Conservation (phyloP, 2,797 vertebrate species). For the Squalus acanthias region DNA sequence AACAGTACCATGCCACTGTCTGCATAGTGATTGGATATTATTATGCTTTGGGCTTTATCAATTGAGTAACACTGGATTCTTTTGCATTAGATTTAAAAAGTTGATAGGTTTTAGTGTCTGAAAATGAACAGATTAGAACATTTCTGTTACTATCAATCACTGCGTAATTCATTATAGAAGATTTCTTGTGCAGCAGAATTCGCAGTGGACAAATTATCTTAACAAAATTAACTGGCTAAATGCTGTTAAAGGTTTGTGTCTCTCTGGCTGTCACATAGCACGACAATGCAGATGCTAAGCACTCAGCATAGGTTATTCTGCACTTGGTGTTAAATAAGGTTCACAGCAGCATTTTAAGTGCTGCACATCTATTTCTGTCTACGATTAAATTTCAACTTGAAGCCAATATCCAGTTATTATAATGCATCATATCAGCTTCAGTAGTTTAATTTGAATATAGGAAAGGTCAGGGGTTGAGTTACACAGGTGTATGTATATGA, state of each 20-base stretch:
- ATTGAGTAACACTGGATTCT: neutral
- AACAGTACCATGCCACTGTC: neutral
- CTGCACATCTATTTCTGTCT: neutral
- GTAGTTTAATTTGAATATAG: neutral
- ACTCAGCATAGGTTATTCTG: neutral
- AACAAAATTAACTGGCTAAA: neutral
- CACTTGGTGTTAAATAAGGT: neutral
- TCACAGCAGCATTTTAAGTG: neutral
- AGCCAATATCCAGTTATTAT: neutral
- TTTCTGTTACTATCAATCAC: neutral
- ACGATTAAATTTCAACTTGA: neutral
- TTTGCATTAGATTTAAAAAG: neutral
- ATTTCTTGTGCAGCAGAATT: neutral
- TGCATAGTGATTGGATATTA: neutral
- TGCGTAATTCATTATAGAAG: neutral
- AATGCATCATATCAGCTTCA: neutral
- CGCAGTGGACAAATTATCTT: neutral
- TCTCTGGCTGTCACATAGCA: neutral
- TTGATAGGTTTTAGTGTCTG: neutral
- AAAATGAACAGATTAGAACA: neutral
- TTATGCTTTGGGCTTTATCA: neutral
- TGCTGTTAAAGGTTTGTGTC: neutral
- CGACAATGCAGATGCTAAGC: neutral
- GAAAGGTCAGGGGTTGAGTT: neutral
- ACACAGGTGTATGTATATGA: neutral